These are phyloP conservation scores for Chirona hameri DNA, from an alignment of 2,888 invertebrate genomes.

Conservation along the genomic window DNA sequence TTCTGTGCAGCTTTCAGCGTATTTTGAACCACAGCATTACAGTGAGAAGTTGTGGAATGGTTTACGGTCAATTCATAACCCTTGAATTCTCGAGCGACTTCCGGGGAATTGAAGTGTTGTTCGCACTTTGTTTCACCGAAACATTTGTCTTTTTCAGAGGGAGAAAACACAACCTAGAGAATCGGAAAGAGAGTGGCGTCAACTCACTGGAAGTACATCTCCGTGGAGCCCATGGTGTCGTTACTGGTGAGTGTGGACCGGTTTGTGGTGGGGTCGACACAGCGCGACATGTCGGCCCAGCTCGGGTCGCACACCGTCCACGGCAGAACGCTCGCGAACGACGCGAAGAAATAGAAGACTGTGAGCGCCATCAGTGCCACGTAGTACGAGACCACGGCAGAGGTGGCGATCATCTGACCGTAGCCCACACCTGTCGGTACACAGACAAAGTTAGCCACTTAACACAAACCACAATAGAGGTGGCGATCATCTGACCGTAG, in stretches of 20 bases:
- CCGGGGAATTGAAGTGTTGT: too few species aligned
- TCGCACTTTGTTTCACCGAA: too few species aligned
- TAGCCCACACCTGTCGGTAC: constrained; percentile 48
- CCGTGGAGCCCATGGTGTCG: constrained; percentile 26
- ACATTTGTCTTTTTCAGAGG: too few species aligned
- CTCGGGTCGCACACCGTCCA: constrained; percentile 60
- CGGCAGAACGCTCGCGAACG: constrained; percentile 64
- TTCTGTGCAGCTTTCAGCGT: too few species aligned
- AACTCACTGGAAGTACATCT: constrained; percentile 31
- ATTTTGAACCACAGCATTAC: too few species aligned
- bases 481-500: constrained; percentile 49
- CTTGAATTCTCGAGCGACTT: too few species aligned
- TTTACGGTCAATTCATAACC: too few species aligned
- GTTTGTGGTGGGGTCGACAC: constrained; percentile 34
- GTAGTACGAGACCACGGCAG: constrained; percentile 68
- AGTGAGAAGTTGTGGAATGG: too few species aligned
- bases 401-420: constrained; percentile 50
- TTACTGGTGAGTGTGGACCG: neutral
- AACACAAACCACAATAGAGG: neutral
- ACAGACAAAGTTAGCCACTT: too few species aligned
- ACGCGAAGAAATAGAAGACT: constrained; percentile 66
- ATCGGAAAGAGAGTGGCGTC: too few species aligned
- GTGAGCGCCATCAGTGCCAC: constrained; percentile 69
- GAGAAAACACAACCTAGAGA: too few species aligned
- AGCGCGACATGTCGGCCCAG: constrained; percentile 29